Evolutionary conservation across 2,888 invertebrate genomes (phyloP), one percentile per base, ranked within the genome.

Genomic region (Tetanocera ferruginea): DNA sequence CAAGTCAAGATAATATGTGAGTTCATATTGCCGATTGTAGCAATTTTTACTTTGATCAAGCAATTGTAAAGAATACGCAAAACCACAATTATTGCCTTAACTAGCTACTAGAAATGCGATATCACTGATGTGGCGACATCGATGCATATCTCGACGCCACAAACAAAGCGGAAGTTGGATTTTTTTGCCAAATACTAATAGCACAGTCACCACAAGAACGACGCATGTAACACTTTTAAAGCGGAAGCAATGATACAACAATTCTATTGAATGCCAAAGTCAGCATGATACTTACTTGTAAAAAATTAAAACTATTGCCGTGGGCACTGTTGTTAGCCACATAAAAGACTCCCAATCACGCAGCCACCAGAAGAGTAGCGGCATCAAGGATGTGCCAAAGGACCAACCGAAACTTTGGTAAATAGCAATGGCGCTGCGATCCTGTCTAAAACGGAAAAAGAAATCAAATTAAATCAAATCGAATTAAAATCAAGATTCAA

Each of bases 391-490:
- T 23, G 91, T 88, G 31, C 91, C 92, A 23, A 90, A 76, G n/a
- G 91, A 91, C 91, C 92, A 91, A 52, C 91, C 91, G 19, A 91
- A 83, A 82, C 90, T 90, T 83, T 92, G 92, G 76, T 90, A 83
- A 86, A 92, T 90, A 17, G 90, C 90, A 67, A 92, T 90, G 31
- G 88, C 87, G 76, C 91, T 91, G 79, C 91, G 88, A 83, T 91
- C 90, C 82, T 91, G 89, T 76, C 90, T 90, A 76, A 19, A 81
- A 75, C 17, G 55, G n/a, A 70, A 55, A 31, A n/a, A 25, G 28
- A 69, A 69, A 69, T 69, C 28, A 25, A 49, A 69, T 69, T 11
- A 57, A 37, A 72, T 57, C 37, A 31, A 80, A 80, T 23, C 4
- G 52, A 52, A 43, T 52, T 34, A 9, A n/a, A 62, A 76, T 17